Evolutionary conservation across 2,113 vertebrate species (phyloP).

Genomic region (Paramormyrops kingsleyae): DNA sequence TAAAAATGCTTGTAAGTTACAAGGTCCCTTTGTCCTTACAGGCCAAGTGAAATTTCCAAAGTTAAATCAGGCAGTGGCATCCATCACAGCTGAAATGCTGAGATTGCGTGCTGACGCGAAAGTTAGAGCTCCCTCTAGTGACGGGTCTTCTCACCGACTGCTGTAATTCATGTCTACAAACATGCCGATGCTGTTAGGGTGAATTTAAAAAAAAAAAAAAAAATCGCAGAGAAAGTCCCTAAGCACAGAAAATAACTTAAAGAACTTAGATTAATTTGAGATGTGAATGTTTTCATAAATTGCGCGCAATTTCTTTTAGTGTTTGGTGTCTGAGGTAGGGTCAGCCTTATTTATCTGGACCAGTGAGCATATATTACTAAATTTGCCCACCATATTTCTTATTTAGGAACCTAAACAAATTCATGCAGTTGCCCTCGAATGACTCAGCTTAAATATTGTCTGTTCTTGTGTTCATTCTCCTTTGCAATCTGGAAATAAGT

Average conservation of each 20-base stretch:
- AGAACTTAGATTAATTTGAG: not conserved
- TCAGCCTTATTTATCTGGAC: not conserved
- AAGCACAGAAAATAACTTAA: not conserved
- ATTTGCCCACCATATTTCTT: not conserved
- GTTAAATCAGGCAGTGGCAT: not conserved
- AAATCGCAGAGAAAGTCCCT: too few relatives aligned
- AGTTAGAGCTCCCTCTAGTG: not conserved
- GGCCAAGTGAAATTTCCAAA: not conserved
- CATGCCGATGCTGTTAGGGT: not conserved
- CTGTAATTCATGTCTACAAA: not conserved
- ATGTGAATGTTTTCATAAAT: not conserved
- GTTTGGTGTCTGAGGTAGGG: not conserved
- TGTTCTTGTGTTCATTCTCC: not conserved
- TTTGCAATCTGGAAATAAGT: not conserved
- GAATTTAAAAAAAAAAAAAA: not conserved
- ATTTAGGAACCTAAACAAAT: not conserved
- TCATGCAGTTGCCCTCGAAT: not conserved
- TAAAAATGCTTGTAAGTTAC: not conserved
- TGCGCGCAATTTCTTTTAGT: not conserved
- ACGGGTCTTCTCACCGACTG: not conserved
- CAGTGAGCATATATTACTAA: not conserved
- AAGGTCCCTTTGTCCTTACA: not conserved
- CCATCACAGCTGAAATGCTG: not conserved
- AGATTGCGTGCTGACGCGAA: not conserved
- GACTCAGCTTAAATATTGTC: not conserved